Percentiles rank a stretch among this genome's conserved stretches.
Conservation (phyloP, 2,113 vertebrate genomes). For the Elaphurus davidianus region DNA sequence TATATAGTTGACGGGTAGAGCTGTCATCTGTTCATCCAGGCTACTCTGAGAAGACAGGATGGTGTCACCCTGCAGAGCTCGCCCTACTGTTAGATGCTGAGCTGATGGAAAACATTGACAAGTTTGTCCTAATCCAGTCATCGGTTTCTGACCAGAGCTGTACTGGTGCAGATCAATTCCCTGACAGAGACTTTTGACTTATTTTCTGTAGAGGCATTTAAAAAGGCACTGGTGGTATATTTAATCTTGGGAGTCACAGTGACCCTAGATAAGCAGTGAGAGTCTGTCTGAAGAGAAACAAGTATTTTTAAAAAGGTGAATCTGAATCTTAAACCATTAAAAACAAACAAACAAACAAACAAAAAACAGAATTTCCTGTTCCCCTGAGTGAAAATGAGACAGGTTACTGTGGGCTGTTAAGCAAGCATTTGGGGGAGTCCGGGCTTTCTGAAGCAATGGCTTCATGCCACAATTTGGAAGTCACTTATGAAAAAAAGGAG, state of each 20-base stretch:
- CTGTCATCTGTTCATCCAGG: too few relatives aligned
- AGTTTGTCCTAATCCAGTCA: background rate
- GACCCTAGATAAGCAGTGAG: background rate
- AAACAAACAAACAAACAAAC: background rate
- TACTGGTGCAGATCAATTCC: background rate
- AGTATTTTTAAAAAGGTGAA: background rate
- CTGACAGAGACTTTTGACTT: background rate
- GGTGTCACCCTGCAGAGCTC: accelerated
- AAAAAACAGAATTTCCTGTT: background rate
- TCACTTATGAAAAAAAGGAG: background rate
- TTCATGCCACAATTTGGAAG: background rate
- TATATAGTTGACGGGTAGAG: accelerated
- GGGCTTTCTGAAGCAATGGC: background rate
- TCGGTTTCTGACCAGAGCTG: background rate
- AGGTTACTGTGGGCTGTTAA: background rate
- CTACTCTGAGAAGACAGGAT: too few relatives aligned
- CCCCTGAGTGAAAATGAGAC: background rate
- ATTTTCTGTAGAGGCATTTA: background rate
- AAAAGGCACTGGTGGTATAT: background rate
- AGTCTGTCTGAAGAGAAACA: background rate
- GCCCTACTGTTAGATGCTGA: accelerated
- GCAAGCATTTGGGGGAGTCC: background rate
- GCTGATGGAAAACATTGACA: background rate
- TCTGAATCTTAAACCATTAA: background rate
- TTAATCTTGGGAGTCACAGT: background rate